These are phyloP conservation scores for Hemaris fuciformis DNA, from an alignment of 2,888 invertebrate genomes.

Conservation along the genomic window DNA sequence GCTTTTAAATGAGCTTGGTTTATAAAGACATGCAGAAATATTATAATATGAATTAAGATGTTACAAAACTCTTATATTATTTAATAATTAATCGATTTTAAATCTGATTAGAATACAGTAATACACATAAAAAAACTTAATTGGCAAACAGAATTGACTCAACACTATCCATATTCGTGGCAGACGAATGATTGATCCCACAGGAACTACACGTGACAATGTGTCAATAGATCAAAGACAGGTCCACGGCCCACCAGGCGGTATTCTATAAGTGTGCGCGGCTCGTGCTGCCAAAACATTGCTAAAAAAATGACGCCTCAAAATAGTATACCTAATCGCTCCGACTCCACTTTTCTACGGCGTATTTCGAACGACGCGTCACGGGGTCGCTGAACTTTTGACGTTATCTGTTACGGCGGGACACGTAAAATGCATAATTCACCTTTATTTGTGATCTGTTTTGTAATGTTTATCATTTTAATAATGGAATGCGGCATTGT, in stretches of 20 bases:
- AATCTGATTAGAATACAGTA: neutral
- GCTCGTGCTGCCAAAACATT: slow-evolving; percentile 51
- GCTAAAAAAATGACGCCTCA: slow-evolving; percentile 47
- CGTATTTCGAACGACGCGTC: slow-evolving; percentile 25
- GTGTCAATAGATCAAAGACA: slow-evolving; percentile 17
- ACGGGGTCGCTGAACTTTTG: slow-evolving; percentile 21
- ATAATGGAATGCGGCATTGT: neutral
- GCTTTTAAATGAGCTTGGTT: no score
- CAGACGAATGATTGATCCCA: neutral
- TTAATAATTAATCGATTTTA: neutral
- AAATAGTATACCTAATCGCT: slow-evolving; percentile 51
- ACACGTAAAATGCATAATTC: slow-evolving; percentile 17
- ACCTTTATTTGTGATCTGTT: slow-evolving; percentile 8
- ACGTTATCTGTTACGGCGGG: slow-evolving; percentile 20
- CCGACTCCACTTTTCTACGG: slow-evolving; percentile 15
- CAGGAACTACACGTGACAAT: slow-evolving; percentile 4
- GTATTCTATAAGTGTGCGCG: neutral
- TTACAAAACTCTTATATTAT: neutral
- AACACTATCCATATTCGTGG: neutral
- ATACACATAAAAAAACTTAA: neutral
- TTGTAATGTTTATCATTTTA: neutral
- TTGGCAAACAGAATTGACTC: neutral
- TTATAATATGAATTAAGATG: no score
- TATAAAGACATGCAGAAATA: no score
- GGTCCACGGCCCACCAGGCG: slow-evolving; percentile 7